Evolutionary conservation across 2,888 invertebrate species (phyloP).

Genomic region (Epirrhoe alternata): DNA sequence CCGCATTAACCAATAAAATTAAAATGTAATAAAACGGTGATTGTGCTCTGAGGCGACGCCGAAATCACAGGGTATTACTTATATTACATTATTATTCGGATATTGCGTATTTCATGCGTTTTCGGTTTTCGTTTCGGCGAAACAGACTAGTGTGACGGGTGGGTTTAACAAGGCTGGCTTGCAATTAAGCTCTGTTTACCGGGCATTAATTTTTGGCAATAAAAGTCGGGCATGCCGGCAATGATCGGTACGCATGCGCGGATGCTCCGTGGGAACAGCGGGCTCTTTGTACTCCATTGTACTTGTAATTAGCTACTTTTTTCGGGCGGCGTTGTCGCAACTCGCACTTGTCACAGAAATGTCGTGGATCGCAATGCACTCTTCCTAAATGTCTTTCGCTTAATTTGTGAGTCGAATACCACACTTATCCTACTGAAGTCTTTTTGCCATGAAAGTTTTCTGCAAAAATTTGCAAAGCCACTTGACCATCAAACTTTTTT

Average conservation of each 20-base stretch:
- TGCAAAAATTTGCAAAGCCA: slow-evolving; percentile 48
- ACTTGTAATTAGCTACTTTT: slow-evolving; percentile 80
- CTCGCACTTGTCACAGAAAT: slow-evolving; percentile 77
- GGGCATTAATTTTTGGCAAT: slow-evolving; percentile 85
- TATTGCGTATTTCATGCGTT: slow-evolving; percentile 70
- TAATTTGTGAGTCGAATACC: slow-evolving; percentile 71
- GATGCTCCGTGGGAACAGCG: slow-evolving; percentile 83
- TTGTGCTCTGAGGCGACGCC: slow-evolving; percentile 57
- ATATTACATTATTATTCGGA: slow-evolving; percentile 72
- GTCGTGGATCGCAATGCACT: slow-evolving; percentile 74
- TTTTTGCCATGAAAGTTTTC: slow-evolving; percentile 45
- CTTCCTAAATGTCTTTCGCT: slow-evolving; percentile 72
- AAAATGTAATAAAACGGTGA: slow-evolving; percentile 69
- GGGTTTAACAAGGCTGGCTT: slow-evolving; percentile 72
- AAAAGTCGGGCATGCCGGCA: slow-evolving; percentile 80
- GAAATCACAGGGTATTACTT: slow-evolving; percentile 66
- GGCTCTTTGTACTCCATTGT: slow-evolving; percentile 81
- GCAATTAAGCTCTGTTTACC: slow-evolving; percentile 83
- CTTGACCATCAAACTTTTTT: slow-evolving; percentile 65
- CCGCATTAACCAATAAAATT: slow-evolving; percentile 75
- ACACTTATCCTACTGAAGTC: slow-evolving; percentile 59
- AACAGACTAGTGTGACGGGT: slow-evolving; percentile 66
- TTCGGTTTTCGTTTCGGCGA: slow-evolving; percentile 69
- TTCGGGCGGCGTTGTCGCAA: slow-evolving; percentile 62
- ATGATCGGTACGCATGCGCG: slow-evolving; percentile 78